Conservation (phyloP, 2,113 vertebrate genomes). For the Apus apus region DNA sequence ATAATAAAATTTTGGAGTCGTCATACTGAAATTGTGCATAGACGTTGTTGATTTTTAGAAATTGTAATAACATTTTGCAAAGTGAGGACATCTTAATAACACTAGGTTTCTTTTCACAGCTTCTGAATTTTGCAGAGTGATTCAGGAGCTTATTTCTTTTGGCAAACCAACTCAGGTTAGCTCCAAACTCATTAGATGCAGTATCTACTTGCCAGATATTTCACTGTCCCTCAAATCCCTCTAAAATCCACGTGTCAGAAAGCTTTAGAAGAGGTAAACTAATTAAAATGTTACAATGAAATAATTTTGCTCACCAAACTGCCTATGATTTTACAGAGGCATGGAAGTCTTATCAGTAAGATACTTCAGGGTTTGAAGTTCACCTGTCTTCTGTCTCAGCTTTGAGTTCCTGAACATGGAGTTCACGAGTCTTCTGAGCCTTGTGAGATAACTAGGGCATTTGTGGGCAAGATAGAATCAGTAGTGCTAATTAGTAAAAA, state of each 20-base stretch:
- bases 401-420: background rate
- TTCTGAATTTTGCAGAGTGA: background rate
- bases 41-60: background rate
- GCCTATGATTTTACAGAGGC: background rate
- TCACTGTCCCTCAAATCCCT: background rate
- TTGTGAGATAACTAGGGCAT: background rate
- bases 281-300: constrained; percentile 39
- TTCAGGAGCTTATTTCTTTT: background rate
- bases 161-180: accelerated
- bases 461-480: background rate
- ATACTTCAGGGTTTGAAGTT: background rate
- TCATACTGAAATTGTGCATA: background rate
- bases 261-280: background rate
- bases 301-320: background rate
- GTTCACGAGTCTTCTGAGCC: background rate
- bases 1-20: background rate
- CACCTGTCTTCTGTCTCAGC: background rate
- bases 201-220: background rate
- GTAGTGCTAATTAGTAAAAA: background rate
- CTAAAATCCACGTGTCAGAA: constrained; percentile 11
- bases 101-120: background rate
- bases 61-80: background rate
- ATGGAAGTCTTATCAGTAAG: background rate
- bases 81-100: background rate
- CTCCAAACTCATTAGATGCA: background rate